A percentile compares a stretch with the other conserved stretches of the same genome.
Conservation (phyloP, 2,888 invertebrate genomes). For the Calameuta pallipes region DNA sequence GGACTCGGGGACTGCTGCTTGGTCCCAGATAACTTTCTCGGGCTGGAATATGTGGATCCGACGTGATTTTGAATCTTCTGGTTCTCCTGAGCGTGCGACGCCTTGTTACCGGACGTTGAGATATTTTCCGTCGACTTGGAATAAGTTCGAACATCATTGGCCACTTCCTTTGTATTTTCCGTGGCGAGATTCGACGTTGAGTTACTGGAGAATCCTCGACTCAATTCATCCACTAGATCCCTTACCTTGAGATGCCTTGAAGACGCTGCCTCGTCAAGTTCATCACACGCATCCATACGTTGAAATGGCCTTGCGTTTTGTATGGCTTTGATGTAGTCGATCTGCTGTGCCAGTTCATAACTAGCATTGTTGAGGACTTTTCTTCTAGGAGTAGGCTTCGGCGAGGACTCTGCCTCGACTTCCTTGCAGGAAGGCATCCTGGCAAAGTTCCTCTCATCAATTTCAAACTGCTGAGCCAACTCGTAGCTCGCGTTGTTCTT, state of each 20-base stretch:
- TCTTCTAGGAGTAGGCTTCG: slow-evolving; percentile 18
- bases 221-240: slow-evolving; percentile 44
- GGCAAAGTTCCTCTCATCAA: slow-evolving; percentile 44
- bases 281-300: slow-evolving; percentile 60
- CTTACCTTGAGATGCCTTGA: slow-evolving; percentile 38
- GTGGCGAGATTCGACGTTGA: slow-evolving; percentile 39
- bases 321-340: slow-evolving; percentile 51
- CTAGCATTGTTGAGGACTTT: slow-evolving; percentile 55
- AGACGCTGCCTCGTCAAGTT: slow-evolving; percentile 43
- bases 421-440: slow-evolving; percentile 9
- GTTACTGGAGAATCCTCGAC: slow-evolving; percentile 23
- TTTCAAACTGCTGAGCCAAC: slow-evolving; percentile 56
- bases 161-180: slow-evolving; percentile 11
- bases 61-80: slow-evolving; percentile 14
- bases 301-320: slow-evolving; percentile 42
- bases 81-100: slow-evolving; percentile 1
- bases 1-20: slow-evolving; percentile 7
- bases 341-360: slow-evolving; percentile 59
- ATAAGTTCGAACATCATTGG: slow-evolving; percentile 27
- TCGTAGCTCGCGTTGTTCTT: slow-evolving; percentile 64
- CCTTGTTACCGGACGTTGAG: not conserved
- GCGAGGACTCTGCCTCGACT: slow-evolving; percentile 15
- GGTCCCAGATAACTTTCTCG: not conserved
- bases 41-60: not conserved
- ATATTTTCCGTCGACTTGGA: slow-evolving; percentile 45